These are phyloP conservation scores for Platynereis dumerilii DNA, from an alignment of 2,888 invertebrate species.

Conservation along the genomic window DNA sequence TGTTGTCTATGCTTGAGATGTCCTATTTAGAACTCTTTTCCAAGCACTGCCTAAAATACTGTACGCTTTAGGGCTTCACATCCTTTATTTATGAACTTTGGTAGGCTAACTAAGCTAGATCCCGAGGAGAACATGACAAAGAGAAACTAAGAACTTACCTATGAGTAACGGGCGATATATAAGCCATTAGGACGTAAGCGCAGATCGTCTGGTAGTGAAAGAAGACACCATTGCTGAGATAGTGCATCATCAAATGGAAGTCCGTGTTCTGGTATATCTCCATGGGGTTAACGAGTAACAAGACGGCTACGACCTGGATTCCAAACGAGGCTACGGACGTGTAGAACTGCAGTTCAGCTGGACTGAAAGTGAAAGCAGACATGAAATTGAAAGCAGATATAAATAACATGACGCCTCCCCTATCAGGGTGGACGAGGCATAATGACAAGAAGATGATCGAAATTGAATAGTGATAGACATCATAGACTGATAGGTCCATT, in stretches of 20 bases:
- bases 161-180: constrained; percentile 81
- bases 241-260: constrained; percentile 67
- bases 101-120: no score
- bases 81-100: no score
- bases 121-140: no score
- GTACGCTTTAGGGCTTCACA: no score
- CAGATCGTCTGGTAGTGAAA: constrained; percentile 83
- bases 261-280: constrained; percentile 65
- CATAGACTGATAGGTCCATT: no score
- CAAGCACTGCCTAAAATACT: no score
- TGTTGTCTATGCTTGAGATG: no score
- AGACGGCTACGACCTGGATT: constrained; percentile 75
- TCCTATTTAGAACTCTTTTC: no score
- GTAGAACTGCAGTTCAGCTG: constrained; percentile 81
- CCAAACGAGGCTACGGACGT: constrained; percentile 77
- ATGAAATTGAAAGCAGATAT: no score
- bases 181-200: constrained; percentile 80
- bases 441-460: background rate
- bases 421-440: no score
- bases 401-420: no score
- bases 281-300: constrained; percentile 72
- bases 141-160: constrained; percentile 36
- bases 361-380: constrained; percentile 65
- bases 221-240: constrained; percentile 76
- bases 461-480: no score